Percentiles rank a stretch among this genome's conserved stretches.
Conservation (phyloP, 2,797 vertebrate genomes). For the Danio aesculapii region DNA sequence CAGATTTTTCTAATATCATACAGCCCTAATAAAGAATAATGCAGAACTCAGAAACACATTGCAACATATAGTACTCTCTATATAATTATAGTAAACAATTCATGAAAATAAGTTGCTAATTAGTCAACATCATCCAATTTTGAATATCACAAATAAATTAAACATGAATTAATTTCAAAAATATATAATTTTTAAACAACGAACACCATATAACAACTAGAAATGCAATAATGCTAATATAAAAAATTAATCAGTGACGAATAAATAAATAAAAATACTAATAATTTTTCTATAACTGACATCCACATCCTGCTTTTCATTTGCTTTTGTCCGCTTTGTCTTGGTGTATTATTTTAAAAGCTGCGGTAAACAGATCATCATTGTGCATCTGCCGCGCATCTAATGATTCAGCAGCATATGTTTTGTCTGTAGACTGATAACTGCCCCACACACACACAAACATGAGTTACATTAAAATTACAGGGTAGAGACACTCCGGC, state of each 20-base stretch:
- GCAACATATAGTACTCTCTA: not conserved
- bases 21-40: not conserved
- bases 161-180: not conserved
- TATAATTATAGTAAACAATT: too few relatives aligned
- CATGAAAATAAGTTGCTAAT: too few relatives aligned
- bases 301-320: constrained; percentile 3
- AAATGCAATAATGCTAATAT: not conserved
- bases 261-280: not conserved
- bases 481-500: constrained; percentile 17
- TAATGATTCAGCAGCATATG: constrained; percentile 40
- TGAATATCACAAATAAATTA: not conserved
- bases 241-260: too few relatives aligned
- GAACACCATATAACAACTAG: not conserved
- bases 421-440: constrained; percentile 5
- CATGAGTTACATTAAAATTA: not conserved
- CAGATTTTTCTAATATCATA: too few relatives aligned
- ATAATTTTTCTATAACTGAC: not conserved
- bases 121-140: not conserved
- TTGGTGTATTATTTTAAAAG: constrained; percentile 14
- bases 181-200: not conserved
- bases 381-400: not conserved
- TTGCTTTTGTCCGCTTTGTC: not conserved
- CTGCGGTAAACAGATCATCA: not conserved
- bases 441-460: constrained; percentile 1
- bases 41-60: not conserved